phyloP scores from a whole-genome alignment of 2,113 vertebrate species.

The Setophaga petechia region DNA sequence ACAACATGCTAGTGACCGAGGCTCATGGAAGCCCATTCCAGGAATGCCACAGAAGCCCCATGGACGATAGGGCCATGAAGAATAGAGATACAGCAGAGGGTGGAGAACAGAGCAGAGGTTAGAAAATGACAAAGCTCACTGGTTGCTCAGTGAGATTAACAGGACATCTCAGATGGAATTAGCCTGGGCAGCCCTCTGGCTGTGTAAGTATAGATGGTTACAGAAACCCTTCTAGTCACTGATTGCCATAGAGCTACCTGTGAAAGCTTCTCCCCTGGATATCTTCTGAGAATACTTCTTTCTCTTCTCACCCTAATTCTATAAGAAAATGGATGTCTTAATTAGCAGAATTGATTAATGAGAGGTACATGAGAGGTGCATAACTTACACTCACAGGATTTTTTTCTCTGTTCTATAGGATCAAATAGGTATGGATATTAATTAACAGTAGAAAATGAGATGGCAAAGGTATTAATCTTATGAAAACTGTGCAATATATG shows the following conservation, averaged over 20 bases:
- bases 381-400: background rate
- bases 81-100: background rate
- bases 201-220: fast-evolving
- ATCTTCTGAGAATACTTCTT: background rate
- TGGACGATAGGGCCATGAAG: background rate
- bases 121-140: background rate
- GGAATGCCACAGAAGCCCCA: background rate
- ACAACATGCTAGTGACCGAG: fast-evolving
- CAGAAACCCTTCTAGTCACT: background rate
- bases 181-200: background rate
- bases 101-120: background rate
- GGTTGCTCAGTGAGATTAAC: background rate
- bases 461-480: background rate
- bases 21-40: background rate
- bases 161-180: background rate
- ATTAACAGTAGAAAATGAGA: background rate
- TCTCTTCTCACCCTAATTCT: background rate
- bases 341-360: background rate
- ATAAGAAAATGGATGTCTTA: background rate
- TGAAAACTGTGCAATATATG: background rate
- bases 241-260: background rate
- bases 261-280: background rate
- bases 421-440: background rate
- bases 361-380: background rate
- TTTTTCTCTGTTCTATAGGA: background rate